Evolutionary conservation across 2,888 invertebrate genomes (phyloP).

Genomic region (Drosophila robusta): DNA sequence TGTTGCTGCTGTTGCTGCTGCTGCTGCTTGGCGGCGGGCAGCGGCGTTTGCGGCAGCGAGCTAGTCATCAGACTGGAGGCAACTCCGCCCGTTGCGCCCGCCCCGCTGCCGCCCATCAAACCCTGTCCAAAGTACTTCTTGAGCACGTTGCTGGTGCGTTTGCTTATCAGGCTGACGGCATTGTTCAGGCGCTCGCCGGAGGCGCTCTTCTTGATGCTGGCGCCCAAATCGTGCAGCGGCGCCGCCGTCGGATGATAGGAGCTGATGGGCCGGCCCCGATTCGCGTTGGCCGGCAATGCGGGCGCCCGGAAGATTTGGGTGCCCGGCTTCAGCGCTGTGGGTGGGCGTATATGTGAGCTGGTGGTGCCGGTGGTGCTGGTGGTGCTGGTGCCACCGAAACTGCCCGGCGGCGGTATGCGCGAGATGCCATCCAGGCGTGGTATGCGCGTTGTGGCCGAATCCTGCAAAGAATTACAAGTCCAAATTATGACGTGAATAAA

Average conservation of each 20-base stretch:
- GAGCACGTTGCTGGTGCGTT: slow-evolving; percentile 78
- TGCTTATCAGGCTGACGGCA: slow-evolving; percentile 77
- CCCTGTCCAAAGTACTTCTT: slow-evolving; percentile 79
- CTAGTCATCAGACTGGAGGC: slow-evolving; percentile 43
- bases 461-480: slow-evolving; percentile 67
- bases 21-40: slow-evolving; percentile 50
- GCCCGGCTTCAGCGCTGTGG: slow-evolving; percentile 45
- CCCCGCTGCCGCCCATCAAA: slow-evolving; percentile 5
- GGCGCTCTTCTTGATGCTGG: slow-evolving; percentile 76
- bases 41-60: slow-evolving; percentile 60
- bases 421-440: slow-evolving; percentile 82
- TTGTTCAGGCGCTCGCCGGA: slow-evolving; percentile 82
- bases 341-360: slow-evolving; percentile 65
- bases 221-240: slow-evolving; percentile 54
- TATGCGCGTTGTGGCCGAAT: slow-evolving; percentile 82
- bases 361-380: slow-evolving; percentile 20
- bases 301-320: slow-evolving; percentile 76
- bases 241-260: slow-evolving; percentile 48
- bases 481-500: too few relatives aligned
- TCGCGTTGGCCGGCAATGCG: slow-evolving; percentile 58
- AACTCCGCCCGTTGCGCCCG: background rate
- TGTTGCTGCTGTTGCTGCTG: slow-evolving; percentile 23
- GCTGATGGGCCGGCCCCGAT: slow-evolving; percentile 56
- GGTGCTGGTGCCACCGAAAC: slow-evolving; percentile 55
- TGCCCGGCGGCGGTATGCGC: slow-evolving; percentile 83